Percentiles rank a stretch among this genome's conserved stretches.
Conservation (phyloP, 2,888 invertebrate genomes). For the Eupithecia pulchellata region DNA sequence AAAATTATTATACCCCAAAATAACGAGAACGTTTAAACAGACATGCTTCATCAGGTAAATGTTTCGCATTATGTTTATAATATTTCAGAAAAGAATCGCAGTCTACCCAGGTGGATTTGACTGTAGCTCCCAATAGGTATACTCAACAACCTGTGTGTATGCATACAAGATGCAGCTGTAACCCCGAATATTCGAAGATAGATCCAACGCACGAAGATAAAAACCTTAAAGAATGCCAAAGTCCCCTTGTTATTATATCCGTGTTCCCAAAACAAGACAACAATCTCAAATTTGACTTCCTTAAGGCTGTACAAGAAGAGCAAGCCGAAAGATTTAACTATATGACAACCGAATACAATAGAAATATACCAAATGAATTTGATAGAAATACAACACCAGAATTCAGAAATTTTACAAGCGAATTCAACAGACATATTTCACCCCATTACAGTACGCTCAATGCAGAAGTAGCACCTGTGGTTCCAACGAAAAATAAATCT, state of each 20-base stretch:
- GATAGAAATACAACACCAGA: neutral
- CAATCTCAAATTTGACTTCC: conserved; percentile 8
- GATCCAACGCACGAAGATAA: conserved; percentile 33
- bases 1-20: no score
- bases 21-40: no score
- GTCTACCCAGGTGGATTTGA: conserved; percentile 68
- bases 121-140: conserved; percentile 33
- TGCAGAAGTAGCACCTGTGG: conserved; percentile 24
- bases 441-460: neutral
- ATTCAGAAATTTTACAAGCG: neutral
- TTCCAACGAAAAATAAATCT: conserved; percentile 23
- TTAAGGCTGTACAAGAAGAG: conserved; percentile 18
- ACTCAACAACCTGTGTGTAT: neutral
- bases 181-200: conserved; percentile 23
- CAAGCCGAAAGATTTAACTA: neutral
- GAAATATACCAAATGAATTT: neutral
- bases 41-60: no score
- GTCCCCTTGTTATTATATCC: conserved; percentile 75
- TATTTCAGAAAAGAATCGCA: conserved; percentile 58
- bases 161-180: conserved; percentile 57
- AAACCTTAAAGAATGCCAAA: conserved; percentile 50
- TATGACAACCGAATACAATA: neutral
- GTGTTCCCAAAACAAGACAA: conserved; percentile 67
- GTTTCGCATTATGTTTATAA: no score
- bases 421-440: neutral